These are phyloP conservation scores for Parotocinclus haroldoi DNA, from an alignment of 2,797 vertebrate species.

Conservation along the genomic window DNA sequence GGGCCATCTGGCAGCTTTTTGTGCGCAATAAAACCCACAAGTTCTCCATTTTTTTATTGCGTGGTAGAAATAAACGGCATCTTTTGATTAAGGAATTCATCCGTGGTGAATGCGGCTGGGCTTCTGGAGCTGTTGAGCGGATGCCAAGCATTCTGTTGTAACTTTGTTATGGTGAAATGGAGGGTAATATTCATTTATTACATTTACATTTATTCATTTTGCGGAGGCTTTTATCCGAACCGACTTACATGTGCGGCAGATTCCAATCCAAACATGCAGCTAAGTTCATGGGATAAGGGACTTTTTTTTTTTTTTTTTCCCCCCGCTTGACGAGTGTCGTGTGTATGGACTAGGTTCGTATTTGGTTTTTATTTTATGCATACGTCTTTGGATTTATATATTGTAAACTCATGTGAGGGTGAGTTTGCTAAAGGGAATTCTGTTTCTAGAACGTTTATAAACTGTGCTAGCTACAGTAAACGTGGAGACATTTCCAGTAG, in stretches of 20 bases:
- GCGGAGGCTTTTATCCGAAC: neutral
- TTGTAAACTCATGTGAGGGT: no score
- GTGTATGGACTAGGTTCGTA: no score
- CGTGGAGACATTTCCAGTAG: no score
- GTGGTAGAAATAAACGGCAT: conserved; percentile 33
- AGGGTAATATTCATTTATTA: conserved; percentile 69
- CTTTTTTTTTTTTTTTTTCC: no score
- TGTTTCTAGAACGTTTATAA: no score
- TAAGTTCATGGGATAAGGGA: neutral
- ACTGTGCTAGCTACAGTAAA: no score
- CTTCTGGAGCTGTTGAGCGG: conserved; percentile 75
- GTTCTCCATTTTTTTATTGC: conserved; percentile 46
- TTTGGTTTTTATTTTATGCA: no score
- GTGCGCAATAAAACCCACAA: conserved; percentile 42
- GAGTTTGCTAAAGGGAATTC: no score
- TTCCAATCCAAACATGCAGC: neutral
- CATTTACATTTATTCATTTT: neutral
- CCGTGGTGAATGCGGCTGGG: conserved; percentile 75
- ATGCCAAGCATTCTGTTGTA: conserved; percentile 75
- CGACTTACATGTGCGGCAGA: neutral
- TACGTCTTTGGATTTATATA: no score
- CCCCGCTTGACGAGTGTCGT: no score
- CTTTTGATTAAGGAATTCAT: conserved; percentile 41
- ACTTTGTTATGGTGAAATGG: conserved; percentile 72
- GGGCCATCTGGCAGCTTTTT: conserved; percentile 37